Conservation (phyloP, 2,113 vertebrate genomes). For the Cephalopterus ornatus region DNA sequence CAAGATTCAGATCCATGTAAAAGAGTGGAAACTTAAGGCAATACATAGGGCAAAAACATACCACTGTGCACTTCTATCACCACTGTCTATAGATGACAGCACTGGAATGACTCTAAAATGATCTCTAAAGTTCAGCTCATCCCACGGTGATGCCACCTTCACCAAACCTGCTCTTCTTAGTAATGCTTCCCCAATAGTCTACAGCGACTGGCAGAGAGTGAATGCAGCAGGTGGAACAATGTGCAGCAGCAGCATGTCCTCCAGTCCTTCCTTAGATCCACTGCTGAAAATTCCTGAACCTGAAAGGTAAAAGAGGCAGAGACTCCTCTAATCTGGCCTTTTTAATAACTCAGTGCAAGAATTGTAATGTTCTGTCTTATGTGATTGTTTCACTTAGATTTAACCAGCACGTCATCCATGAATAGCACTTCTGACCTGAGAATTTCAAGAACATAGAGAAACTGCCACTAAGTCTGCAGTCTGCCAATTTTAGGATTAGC, state of each 20-base stretch:
- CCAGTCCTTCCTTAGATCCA: neutral
- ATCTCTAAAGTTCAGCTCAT: neutral
- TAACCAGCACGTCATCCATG: neutral
- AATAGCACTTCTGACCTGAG: neutral
- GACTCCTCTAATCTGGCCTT: neutral
- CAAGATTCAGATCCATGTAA: too few relatives aligned
- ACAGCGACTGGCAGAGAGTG: neutral
- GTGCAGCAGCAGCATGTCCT: neutral
- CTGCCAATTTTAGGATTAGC: neutral
- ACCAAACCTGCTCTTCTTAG: neutral
- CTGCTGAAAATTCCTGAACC: neutral
- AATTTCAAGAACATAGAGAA: neutral
- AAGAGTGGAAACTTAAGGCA: neutral
- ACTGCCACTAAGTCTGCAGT: neutral
- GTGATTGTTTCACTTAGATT: neutral
- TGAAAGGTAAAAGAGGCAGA: neutral
- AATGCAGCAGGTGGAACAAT: neutral
- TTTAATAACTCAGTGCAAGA: neutral
- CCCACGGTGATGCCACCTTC: neutral
- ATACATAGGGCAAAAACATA: neutral
- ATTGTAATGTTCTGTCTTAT: neutral
- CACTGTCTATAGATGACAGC: neutral
- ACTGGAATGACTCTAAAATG: neutral
- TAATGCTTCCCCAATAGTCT: neutral
- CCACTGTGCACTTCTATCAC: neutral